phyloP scores from a whole-genome alignment of 2,797 vertebrate genomes.

The Loriculus beryllinus region DNA sequence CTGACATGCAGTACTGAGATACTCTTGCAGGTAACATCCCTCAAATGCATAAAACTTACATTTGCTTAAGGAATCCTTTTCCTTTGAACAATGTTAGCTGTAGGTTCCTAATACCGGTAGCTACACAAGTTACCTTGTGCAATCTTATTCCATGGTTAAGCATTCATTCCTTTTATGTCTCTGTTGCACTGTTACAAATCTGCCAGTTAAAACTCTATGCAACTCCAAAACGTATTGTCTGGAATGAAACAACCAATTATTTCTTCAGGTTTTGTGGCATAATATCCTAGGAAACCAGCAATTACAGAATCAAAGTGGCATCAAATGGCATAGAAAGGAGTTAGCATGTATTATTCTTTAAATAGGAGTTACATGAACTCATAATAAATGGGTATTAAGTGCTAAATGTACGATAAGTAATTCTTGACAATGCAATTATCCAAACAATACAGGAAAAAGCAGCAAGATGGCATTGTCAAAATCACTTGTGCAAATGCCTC shows the following conservation, averaged over 20 bases:
- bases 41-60: neutral
- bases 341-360: conserved; percentile 79
- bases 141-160: neutral
- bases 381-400: conserved; percentile 82
- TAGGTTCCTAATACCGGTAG: neutral
- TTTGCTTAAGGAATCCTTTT: neutral
- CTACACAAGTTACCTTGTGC: conserved; percentile 7
- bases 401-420: conserved; percentile 82
- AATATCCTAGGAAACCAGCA: conserved; percentile 81
- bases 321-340: conserved; percentile 73
- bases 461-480: conserved; percentile 68
- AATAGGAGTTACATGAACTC: conserved; percentile 83
- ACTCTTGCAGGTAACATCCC: conserved; percentile 3
- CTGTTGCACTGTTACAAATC: conserved; percentile 62
- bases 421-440: conserved; percentile 80
- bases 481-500: conserved; percentile 11
- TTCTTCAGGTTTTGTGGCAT: conserved; percentile 82
- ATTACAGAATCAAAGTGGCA: conserved; percentile 81
- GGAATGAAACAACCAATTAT: conserved; percentile 81
- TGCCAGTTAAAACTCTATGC: conserved; percentile 72
- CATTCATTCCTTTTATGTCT: conserved; percentile 36
- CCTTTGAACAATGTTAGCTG: neutral
- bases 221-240: conserved; percentile 77
- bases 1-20: neutral
- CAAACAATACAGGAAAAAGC: conserved; percentile 75